phyloP scores from a whole-genome alignment of 2,113 vertebrate genomes.

The Toxotes jaculatrix region DNA sequence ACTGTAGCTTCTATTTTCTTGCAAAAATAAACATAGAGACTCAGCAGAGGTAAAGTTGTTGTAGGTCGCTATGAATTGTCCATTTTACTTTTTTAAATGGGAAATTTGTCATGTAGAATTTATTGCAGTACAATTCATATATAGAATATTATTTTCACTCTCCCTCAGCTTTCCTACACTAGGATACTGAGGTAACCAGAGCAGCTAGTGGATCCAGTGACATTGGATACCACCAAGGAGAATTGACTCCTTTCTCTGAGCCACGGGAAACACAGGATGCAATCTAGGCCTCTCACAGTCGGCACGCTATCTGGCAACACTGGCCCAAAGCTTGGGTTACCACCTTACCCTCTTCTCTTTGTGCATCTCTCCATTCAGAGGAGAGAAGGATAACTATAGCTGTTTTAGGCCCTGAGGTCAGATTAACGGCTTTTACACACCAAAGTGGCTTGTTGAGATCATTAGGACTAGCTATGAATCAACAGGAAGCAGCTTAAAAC shows the following conservation, averaged over 20 bases:
- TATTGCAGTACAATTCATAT: background rate
- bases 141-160: slow-evolving; percentile 1
- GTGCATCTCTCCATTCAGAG: slow-evolving; percentile 70
- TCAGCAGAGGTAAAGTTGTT: background rate
- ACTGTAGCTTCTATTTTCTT: background rate
- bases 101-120: background rate
- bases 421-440: slow-evolving; percentile 65
- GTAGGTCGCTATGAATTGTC: background rate
- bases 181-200: slow-evolving; percentile 68
- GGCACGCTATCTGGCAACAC: slow-evolving; percentile 73
- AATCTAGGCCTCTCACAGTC: slow-evolving; percentile 74
- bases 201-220: slow-evolving; percentile 58
- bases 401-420: slow-evolving; percentile 69
- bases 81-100: background rate
- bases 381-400: slow-evolving; percentile 63
- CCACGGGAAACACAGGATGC: slow-evolving; percentile 70
- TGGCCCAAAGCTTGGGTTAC: slow-evolving; percentile 76
- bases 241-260: slow-evolving; percentile 66
- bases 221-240: slow-evolving; percentile 70
- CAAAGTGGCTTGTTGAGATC: slow-evolving; percentile 52
- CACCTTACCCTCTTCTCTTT: slow-evolving; percentile 70
- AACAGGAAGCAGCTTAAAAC: slow-evolving; percentile 47
- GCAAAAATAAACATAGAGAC: background rate
- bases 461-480: slow-evolving; percentile 32
- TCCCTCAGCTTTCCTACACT: slow-evolving; percentile 9